Percentiles rank a stretch among this genome's conserved stretches.
phyloP scores from a whole-genome alignment of 2,888 invertebrate species.

The Leucoptera coffeella region DNA sequence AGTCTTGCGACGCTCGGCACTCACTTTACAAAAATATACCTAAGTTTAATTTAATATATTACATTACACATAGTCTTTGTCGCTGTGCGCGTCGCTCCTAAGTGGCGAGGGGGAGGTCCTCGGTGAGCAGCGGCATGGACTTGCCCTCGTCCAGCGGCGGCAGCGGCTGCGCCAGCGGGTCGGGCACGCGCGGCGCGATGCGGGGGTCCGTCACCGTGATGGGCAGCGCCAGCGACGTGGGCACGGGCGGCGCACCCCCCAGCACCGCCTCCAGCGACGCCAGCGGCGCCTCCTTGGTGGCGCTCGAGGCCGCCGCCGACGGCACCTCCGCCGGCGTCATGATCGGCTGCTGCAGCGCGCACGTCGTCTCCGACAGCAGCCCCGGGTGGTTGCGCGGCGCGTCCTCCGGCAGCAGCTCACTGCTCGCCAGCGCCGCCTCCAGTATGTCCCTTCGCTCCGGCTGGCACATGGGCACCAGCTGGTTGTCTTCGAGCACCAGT shows the following conservation, averaged over 20 bases:
- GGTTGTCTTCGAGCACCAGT: conserved; percentile 46
- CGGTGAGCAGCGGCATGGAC: conserved; percentile 40
- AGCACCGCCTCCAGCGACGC: conserved; percentile 55
- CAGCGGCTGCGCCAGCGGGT: conserved; percentile 15
- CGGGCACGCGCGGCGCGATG: conserved; percentile 53
- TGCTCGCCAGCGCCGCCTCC: conserved; percentile 69
- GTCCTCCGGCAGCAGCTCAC: conserved; percentile 62
- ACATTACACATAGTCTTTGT: too few relatives aligned
- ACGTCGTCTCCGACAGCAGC: conserved; percentile 69
- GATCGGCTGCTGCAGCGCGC: conserved; percentile 70
- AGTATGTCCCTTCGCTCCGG: conserved; percentile 63
- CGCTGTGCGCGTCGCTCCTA: too few relatives aligned
- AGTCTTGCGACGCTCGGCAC: too few relatives aligned
- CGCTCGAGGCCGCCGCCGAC: conserved; percentile 30
- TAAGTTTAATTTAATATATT: too few relatives aligned
- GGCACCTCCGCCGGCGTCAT: conserved; percentile 78
- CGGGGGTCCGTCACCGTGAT: conserved; percentile 73
- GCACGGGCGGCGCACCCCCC: conserved; percentile 53
- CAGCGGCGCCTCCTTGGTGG: conserved; percentile 23
- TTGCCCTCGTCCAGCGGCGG: conserved; percentile 13
- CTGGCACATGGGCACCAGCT: conserved; percentile 34
- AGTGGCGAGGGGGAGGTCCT: conserved; percentile 10
- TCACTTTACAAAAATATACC: too few relatives aligned
- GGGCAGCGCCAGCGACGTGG: conserved; percentile 66
- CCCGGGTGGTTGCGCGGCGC: conserved; percentile 47